Conservation (phyloP, 1,140 invertebrate species). For the Zaprionus africanus region DNA sequence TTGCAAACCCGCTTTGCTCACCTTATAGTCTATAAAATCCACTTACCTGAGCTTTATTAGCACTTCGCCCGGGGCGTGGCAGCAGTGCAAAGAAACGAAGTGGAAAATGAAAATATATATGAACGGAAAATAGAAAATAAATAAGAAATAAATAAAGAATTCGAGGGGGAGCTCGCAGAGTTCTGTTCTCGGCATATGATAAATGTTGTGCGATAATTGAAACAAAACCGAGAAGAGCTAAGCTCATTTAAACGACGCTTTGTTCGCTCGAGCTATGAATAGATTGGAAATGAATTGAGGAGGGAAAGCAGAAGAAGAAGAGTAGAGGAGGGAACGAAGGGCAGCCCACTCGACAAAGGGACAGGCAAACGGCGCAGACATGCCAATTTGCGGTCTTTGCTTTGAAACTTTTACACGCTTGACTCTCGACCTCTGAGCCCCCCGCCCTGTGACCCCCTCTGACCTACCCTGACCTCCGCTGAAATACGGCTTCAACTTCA, state of each 20-base stretch:
- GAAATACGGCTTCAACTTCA: constrained; percentile 58
- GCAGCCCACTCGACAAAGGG: neutral
- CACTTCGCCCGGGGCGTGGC: neutral
- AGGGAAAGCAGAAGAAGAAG: neutral
- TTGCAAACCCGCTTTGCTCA: neutral
- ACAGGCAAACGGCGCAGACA: constrained; percentile 27
- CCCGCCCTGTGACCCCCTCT: neutral
- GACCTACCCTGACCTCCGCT: neutral
- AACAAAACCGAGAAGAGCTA: neutral
- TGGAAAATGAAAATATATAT: neutral
- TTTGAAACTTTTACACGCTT: constrained; percentile 44
- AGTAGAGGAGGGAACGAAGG: neutral
- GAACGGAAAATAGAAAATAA: neutral
- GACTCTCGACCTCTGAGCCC: neutral
- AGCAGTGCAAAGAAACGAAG: neutral
- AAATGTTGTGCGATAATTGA: neutral
- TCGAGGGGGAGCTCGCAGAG: neutral
- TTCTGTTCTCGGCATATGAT: neutral
- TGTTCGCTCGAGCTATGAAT: neutral
- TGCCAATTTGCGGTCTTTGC: constrained; percentile 61
- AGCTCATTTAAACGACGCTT: neutral
- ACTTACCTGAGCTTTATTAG: constrained; percentile 27
- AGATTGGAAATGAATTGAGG: neutral
- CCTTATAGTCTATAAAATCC: constrained; percentile 12
- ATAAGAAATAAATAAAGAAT: neutral